These are phyloP conservation scores for Meganola albula DNA, from an alignment of 2,888 invertebrate species.

Conservation along the genomic window DNA sequence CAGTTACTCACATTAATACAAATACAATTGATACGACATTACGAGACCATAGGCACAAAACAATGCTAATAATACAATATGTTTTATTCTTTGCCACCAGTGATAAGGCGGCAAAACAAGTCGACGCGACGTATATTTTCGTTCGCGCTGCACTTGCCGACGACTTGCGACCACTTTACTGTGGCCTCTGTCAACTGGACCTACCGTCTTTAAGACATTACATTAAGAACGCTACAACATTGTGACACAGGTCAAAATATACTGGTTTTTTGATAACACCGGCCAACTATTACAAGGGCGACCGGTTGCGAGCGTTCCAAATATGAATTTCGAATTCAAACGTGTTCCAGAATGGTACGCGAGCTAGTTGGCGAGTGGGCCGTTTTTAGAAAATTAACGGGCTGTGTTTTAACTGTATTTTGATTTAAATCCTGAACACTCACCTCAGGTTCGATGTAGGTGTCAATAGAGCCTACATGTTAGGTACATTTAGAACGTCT, in stretches of 20 bases:
- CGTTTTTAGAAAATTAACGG: slow-evolving; percentile 34
- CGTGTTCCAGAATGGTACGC: slow-evolving; percentile 61
- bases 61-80: slow-evolving; percentile 6
- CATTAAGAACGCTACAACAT: slow-evolving; percentile 31
- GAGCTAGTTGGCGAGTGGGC: slow-evolving; percentile 32
- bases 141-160: slow-evolving; percentile 76
- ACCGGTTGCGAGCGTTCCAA: slow-evolving; percentile 72
- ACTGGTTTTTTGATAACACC: slow-evolving; percentile 68
- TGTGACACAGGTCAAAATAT: slow-evolving; percentile 44
- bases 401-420: slow-evolving; percentile 11
- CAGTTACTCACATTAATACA: too few relatives aligned
- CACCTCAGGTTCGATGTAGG: too few relatives aligned
- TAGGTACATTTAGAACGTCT: too few relatives aligned
- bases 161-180: slow-evolving; percentile 51
- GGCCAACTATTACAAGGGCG: slow-evolving; percentile 78
- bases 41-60: slow-evolving; percentile 22
- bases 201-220: slow-evolving; percentile 30
- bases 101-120: slow-evolving; percentile 78
- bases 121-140: slow-evolving; percentile 75
- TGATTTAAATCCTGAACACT: slow-evolving; percentile 12
- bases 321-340: slow-evolving; percentile 71
- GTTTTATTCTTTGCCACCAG: slow-evolving; percentile 49
- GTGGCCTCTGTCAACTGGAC: slow-evolving; percentile 48
- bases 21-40: too few relatives aligned
- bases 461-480: too few relatives aligned